These are phyloP conservation scores for Eremobia ochroleuca DNA, from an alignment of 2,888 invertebrate genomes.

Conservation along the genomic window DNA sequence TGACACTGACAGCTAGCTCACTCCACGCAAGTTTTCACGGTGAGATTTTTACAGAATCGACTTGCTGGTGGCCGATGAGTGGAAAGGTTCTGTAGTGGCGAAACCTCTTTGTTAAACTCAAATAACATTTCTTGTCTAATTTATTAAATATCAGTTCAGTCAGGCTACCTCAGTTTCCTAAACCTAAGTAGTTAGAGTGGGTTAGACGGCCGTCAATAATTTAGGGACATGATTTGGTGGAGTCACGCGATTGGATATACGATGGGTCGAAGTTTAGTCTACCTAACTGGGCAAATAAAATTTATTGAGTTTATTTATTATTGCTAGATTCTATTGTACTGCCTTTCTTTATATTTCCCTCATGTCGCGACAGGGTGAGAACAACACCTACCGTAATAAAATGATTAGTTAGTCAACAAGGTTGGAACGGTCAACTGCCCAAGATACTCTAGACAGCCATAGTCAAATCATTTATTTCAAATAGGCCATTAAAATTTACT, in stretches of 20 bases:
- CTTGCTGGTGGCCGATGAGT: background rate
- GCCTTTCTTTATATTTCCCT: background rate
- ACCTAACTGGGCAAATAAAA: conserved; percentile 8
- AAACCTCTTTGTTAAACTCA: background rate
- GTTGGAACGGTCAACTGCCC: background rate
- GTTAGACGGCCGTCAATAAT: conserved; percentile 42
- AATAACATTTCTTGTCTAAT: conserved; percentile 8
- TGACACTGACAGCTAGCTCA: no score
- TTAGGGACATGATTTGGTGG: conserved; percentile 32
- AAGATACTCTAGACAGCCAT: background rate
- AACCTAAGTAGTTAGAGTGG: conserved; percentile 24
- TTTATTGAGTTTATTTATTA: background rate
- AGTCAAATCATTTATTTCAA: no score
- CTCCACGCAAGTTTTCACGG: no score
- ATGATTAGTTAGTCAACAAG: background rate
- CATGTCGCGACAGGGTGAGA: background rate
- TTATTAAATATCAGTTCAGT: conserved; percentile 41
- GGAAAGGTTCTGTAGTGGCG: background rate
- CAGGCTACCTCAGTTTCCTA: conserved; percentile 9
- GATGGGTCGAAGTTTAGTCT: background rate
- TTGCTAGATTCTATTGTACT: background rate
- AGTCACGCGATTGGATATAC: conserved; percentile 51
- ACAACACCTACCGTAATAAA: background rate
- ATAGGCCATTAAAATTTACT: no score
- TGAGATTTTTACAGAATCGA: no score